Conservation (phyloP, 2,888 invertebrate genomes). For the Netelia inedita region DNA sequence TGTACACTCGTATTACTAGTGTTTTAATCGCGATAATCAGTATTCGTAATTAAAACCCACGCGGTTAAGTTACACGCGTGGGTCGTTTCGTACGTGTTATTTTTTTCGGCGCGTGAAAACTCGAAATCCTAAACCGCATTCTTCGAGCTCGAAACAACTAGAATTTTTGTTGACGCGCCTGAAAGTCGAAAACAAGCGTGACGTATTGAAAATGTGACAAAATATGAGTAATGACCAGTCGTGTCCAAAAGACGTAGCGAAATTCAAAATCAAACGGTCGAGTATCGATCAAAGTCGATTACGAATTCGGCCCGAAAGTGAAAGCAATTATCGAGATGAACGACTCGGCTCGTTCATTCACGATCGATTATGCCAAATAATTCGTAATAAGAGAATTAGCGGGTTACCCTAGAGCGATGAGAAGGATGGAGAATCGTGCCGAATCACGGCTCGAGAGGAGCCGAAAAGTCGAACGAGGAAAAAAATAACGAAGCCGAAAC, state of each 20-base stretch:
- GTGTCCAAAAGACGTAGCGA: not conserved
- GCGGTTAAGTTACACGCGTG: no score
- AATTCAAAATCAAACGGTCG: not conserved
- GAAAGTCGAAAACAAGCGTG: no score
- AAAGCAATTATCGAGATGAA: conserved; percentile 65
- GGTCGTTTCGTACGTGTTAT: no score
- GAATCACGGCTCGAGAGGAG: conserved; percentile 11
- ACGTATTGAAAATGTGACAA: not conserved
- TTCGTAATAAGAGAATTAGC: no score
- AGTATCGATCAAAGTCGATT: conserved; percentile 57
- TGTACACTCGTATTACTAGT: no score
- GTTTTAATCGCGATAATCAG: no score
- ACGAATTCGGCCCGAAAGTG: conserved; percentile 63
- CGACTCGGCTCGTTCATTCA: conserved; percentile 45
- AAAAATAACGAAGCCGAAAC: conserved; percentile 16
- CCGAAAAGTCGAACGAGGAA: not conserved
- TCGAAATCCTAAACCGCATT: no score
- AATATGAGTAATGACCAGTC: not conserved
- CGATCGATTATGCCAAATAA: conserved; percentile 25
- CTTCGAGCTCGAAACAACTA: no score
- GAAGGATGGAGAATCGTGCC: not conserved
- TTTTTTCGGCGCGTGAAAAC: no score
- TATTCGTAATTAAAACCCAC: no score
- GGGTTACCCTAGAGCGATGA: no score
- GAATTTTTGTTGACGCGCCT: no score